Evolutionary conservation across 2,113 vertebrate species (phyloP), one percentile per base, ranked within the genome.

Genomic region (Ceuthmochares aereus): DNA sequence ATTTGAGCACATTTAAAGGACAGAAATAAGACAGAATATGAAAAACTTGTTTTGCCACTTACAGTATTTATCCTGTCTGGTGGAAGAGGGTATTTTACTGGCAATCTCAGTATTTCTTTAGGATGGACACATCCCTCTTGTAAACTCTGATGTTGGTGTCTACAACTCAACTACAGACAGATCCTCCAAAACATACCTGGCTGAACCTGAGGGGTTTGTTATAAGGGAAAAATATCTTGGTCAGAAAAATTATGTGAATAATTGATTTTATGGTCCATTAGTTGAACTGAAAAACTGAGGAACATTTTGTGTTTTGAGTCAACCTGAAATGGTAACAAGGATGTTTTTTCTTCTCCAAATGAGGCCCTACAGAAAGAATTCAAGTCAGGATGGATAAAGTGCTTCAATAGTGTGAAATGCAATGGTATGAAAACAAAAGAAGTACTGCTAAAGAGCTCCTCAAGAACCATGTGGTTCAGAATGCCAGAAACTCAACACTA

Each of bases 11-110:
- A 40, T 76, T 76, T 56, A 52, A 92, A 88, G n/a, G 29, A 52
- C 0, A 66, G 36, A 11, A 63, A 4, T 37, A 51, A 62, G 32
- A 58, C 0, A 1, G 45, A 75, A 87, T 3, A 9, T 29, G 23
- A 52, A 72, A 62, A 82, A 42, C 1, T 10, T 49, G 32, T 25
- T 56, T 64, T 40, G 64, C 18, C n/a, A 70, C 22, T 72, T 52
- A 27, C 4, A 73, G 8, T 37, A 72, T 47, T 85, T 79, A 69
- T 12, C 74, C 20, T 51, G 21, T 18, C 25, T 37, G 27, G 10
- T 36, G 29, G 20, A 7, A 54, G 49, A 49, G 18, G 3, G 47
- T 5, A 10, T 60, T 58, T 49, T 22, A 64, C 36, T 18, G 55
- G n/a, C 14, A 74, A 19, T 29, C 26, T 63, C 52, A 19, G 12